Base-by-base conservation (phyloP, 2,113 vertebrate genomes). In the Copsychus sechellarum region DNA sequence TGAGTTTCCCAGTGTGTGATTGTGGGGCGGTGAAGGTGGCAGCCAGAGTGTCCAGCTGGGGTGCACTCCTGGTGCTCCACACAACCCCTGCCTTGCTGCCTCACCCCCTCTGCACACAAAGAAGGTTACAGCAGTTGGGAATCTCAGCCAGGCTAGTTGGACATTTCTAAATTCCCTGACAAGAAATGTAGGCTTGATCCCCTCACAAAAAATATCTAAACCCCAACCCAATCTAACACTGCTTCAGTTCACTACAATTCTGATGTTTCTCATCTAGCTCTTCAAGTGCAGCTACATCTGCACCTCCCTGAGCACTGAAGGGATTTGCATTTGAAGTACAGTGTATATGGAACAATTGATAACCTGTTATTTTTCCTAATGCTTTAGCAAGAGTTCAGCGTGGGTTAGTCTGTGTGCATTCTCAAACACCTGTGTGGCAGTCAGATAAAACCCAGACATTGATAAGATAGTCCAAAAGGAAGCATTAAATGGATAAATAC, bases 31-130 rank as follows among this genome's bases (percentile, higher is more conserved):
- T 0, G 3, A 6, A 26, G 56, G 57, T 26, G 62, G 58, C 64
- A 57, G 40, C 1, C 18, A 0, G 48, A 17, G 11, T 43, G 64
- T 1, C 0, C 3, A 61, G 36, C 43, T 25, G 26, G 18, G 29
- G 33, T 0, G 1, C 31, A 26, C 50, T 81, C 22, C n/a, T 8
- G 14, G 5, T 5, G 79, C 42, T 38, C 53, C 42, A 22, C 4
- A 0, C 29, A 26, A 33, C 33, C 29, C 66, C 81, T 20, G 42
- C 1, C 0, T 19, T 8, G 34, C 34, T 2, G 1, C 54, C 34
- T 64, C 1, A 0, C 10, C 38, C 31, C 28, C 34, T 43, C 36
- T 26, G 23, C 65, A 3, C n/a, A 43, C 14, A 33, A 4, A 51
- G 43, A 8, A 45, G n/a, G 45, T 42, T 23, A 56, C 36, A 36